Conservation (phyloP, 1,140 invertebrate species). For the Aphelenchoides avenae region DNA sequence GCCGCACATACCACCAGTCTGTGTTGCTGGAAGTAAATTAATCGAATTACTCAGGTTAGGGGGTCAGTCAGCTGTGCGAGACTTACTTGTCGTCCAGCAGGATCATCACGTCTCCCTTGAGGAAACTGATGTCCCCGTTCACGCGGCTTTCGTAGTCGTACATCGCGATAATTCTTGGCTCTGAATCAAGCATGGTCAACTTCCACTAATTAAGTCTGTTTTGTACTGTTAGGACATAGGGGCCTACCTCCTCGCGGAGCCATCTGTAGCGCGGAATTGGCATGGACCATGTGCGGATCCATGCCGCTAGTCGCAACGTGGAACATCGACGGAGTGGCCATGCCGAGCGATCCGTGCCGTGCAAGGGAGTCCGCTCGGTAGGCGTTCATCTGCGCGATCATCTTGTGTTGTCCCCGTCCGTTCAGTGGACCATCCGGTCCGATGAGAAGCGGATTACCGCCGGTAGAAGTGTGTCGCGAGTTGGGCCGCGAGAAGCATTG, state of each 20-base stretch:
- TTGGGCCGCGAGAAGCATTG: no score
- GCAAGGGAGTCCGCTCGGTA: conserved; percentile 16
- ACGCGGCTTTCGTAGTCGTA: conserved; percentile 47
- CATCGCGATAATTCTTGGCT: conserved; percentile 36
- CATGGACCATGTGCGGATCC: neutral
- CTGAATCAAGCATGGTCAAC: no score
- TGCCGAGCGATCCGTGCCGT: conserved; percentile 14
- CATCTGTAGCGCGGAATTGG: neutral
- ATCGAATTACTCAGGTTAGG: neutral
- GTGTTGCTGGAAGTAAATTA: conserved; percentile 66
- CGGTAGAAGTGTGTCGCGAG: no score
- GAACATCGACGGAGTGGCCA: conserved; percentile 17
- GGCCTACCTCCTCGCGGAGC: neutral
- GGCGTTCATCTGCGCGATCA: conserved; percentile 15
- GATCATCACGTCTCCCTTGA: conserved; percentile 61
- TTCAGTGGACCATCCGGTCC: no score
- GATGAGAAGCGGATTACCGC: no score
- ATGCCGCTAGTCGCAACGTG: conserved; percentile 11
- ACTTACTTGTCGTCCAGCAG: conserved; percentile 70
- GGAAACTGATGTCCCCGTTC: conserved; percentile 51
- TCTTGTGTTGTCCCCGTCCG: no score
- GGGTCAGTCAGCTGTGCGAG: neutral
- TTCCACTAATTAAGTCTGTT: neutral
- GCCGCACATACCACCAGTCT: conserved; percentile 89
- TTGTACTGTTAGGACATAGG: neutral